phyloP scores from a whole-genome alignment of 1,140 invertebrate genomes.

The Camponotus pennsylvanicus region DNA sequence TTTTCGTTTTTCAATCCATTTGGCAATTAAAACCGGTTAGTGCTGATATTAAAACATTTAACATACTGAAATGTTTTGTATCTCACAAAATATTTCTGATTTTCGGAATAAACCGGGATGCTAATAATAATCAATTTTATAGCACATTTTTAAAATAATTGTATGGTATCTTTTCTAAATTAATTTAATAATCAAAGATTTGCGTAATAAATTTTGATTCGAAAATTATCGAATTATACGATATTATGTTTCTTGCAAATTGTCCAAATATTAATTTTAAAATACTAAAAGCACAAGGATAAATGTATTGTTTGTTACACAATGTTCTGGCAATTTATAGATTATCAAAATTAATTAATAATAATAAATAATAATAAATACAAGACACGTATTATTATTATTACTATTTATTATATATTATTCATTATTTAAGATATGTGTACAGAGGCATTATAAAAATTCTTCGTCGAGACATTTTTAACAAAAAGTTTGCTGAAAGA shows the following conservation, averaged over 20 bases:
- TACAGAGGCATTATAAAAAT: conserved; percentile 30
- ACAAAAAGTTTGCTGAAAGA: conserved; percentile 28
- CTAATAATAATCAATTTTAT: background rate
- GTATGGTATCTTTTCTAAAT: background rate
- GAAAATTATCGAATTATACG: background rate
- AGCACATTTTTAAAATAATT: too few relatives aligned
- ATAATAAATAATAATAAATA: conserved; percentile 4
- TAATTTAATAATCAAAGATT: conserved; percentile 12
- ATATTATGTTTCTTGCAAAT: background rate
- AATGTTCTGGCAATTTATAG: background rate
- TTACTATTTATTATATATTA: background rate
- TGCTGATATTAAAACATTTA: conserved; percentile 15
- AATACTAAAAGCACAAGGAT: background rate
- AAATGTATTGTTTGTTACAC: background rate
- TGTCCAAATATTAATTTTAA: background rate
- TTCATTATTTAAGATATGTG: background rate
- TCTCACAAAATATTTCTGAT: background rate
- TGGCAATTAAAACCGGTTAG: background rate
- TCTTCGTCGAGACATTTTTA: conserved; percentile 1
- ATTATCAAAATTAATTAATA: conserved; percentile 5
- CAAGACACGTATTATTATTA: background rate
- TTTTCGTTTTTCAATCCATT: conserved; percentile 10
- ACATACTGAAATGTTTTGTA: background rate
- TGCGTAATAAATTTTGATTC: background rate
- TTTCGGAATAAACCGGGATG: background rate